phyloP scores from a whole-genome alignment of 1,140 invertebrate genomes.

The Argopecten irradians region DNA sequence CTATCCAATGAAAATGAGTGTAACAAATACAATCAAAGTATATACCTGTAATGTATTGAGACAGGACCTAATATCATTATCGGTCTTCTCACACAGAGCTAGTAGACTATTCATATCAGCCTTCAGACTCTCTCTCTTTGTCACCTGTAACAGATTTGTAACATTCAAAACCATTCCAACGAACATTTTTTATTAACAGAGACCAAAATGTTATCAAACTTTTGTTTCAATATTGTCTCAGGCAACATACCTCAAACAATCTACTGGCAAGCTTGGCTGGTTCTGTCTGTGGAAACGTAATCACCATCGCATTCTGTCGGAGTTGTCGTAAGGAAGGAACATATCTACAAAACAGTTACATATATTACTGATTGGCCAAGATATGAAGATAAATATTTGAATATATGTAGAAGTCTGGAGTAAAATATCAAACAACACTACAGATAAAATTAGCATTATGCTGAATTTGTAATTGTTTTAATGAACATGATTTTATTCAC shows the following conservation, averaged over 20 bases:
- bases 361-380: constrained; percentile 33
- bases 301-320: constrained; percentile 85
- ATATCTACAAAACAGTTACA: constrained; percentile 79
- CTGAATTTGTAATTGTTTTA: too few species aligned
- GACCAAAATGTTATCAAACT: neutral
- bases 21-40: too few species aligned
- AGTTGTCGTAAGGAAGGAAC: constrained; percentile 88
- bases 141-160: constrained; percentile 80
- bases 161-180: neutral
- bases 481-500: too few species aligned
- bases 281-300: constrained; percentile 85
- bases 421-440: too few species aligned
- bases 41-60: constrained; percentile 86
- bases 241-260: constrained; percentile 71
- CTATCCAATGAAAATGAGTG: too few species aligned
- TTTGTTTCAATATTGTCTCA: neutral
- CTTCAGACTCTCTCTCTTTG: constrained; percentile 83
- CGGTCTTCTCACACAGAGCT: constrained; percentile 87
- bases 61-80: constrained; percentile 93
- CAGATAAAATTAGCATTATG: too few species aligned
- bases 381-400: neutral
- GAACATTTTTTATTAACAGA: neutral
- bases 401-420: too few species aligned
- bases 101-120: constrained; percentile 85
- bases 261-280: constrained; percentile 76